Evolutionary conservation across 2,797 vertebrate genomes (phyloP).

Genomic region (Gymnodraco acuticeps): DNA sequence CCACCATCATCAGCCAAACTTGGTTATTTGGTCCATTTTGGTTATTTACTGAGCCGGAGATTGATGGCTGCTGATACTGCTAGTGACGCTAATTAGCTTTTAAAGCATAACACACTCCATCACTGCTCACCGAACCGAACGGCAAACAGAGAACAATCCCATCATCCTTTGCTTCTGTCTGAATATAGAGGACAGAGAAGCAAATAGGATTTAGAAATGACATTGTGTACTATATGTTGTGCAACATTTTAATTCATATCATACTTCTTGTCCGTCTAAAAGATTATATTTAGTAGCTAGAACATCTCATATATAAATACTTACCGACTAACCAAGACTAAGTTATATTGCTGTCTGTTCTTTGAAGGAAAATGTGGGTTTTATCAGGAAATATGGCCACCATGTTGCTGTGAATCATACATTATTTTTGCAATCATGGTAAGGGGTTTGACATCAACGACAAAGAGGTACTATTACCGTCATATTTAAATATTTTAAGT

Average conservation of each 20-base stretch:
- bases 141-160: conserved; percentile 86
- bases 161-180: conserved; percentile 66
- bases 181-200: conserved; percentile 43
- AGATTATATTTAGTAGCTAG: no score
- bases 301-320: no score
- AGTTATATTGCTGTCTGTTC: not conserved
- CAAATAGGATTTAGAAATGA: conserved; percentile 34
- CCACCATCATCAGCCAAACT: conserved; percentile 96
- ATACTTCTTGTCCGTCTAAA: no score
- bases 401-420: not conserved
- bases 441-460: not conserved
- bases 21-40: conserved; percentile 98
- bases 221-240: not conserved
- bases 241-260: no score
- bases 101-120: conserved; percentile 99
- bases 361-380: not conserved
- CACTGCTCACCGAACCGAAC: conserved; percentile 90
- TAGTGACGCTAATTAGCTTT: conserved; percentile 97
- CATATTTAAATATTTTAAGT: no score
- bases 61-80: conserved; percentile 94
- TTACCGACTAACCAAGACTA: no score
- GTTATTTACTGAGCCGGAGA: conserved; percentile 96
- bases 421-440: not conserved
- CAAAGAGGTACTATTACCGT: no score
- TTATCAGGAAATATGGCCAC: not conserved